These are phyloP conservation scores for Umimayanthus kanabou DNA, from an alignment of 92 coral and sea anemone genomes.

Conservation along the genomic window DNA sequence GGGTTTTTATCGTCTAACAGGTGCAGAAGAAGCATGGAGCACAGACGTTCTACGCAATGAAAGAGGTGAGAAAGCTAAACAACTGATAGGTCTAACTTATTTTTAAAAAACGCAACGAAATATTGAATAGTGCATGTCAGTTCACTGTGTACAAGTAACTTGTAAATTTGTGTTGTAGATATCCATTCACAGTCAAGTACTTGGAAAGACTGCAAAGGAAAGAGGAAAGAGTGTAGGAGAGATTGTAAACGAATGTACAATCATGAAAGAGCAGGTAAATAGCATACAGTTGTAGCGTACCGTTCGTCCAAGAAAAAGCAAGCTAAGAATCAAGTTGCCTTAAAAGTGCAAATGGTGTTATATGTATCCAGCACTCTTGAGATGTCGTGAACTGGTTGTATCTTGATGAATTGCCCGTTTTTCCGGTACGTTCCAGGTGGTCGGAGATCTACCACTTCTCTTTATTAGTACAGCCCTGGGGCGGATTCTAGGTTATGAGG, in stretches of 20 bases:
- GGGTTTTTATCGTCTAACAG: slow-evolving; percentile 35
- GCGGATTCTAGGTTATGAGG: not conserved
- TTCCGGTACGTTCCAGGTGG: no score
- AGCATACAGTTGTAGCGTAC: not conserved
- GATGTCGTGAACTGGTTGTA: no score
- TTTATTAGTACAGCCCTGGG: no score
- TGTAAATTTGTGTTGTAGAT: slow-evolving; percentile 51
- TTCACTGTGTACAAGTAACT: not conserved
- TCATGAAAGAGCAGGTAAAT: slow-evolving; percentile 94
- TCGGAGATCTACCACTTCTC: no score
- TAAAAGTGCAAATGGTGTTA: no score
- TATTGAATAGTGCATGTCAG: not conserved
- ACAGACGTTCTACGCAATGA: slow-evolving; percentile 91
- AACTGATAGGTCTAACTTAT: not conserved
- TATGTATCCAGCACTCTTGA: no score
- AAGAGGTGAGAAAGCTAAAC: slow-evolving; percentile 67
- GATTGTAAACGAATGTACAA: slow-evolving; percentile 88
- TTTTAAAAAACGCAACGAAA: not conserved
- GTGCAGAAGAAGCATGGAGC: slow-evolving; percentile 92
- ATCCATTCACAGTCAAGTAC: slow-evolving; percentile 80
- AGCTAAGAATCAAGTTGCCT: no score
- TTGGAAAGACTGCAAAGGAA: slow-evolving; percentile 96
- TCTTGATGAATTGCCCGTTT: no score
- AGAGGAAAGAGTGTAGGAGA: slow-evolving; percentile 93
- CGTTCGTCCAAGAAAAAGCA: no score